Conservation (phyloP, 2,797 vertebrate species). For the Pitangus sulphuratus region DNA sequence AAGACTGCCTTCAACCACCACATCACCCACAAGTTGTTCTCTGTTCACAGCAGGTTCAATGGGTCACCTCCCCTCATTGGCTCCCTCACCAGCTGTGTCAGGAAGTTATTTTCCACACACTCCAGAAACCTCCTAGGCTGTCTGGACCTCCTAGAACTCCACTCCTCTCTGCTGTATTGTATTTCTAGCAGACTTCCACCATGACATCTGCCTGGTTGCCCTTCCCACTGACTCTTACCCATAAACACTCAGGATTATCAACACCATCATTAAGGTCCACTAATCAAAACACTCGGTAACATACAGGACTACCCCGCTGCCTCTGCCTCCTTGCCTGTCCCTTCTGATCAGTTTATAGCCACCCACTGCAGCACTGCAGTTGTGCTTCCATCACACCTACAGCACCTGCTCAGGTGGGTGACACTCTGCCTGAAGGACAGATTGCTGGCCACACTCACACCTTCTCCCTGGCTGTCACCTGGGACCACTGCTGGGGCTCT, state of each 20-base stretch:
- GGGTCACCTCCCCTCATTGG: not conserved
- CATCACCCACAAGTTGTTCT: not conserved
- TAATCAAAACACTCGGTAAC: not conserved
- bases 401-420: not conserved
- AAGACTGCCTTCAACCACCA: not conserved
- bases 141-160: not conserved
- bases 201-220: not conserved
- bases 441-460: not conserved
- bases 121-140: not conserved
- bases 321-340: not conserved
- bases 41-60: not conserved
- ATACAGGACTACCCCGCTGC: not conserved
- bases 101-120: not conserved
- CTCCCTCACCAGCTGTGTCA: not conserved
- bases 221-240: not conserved
- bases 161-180: not conserved
- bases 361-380: not conserved
- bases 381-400: accelerated
- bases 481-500: not conserved
- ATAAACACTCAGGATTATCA: not conserved
- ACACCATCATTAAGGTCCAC: not conserved
- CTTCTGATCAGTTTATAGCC: not conserved
- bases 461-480: not conserved
- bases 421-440: not conserved
- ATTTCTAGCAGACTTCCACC: not conserved